A percentile compares a stretch with the other conserved stretches of the same genome.
Conservation (phyloP, 2,113 vertebrate species). For the Corydoras sp. region DNA sequence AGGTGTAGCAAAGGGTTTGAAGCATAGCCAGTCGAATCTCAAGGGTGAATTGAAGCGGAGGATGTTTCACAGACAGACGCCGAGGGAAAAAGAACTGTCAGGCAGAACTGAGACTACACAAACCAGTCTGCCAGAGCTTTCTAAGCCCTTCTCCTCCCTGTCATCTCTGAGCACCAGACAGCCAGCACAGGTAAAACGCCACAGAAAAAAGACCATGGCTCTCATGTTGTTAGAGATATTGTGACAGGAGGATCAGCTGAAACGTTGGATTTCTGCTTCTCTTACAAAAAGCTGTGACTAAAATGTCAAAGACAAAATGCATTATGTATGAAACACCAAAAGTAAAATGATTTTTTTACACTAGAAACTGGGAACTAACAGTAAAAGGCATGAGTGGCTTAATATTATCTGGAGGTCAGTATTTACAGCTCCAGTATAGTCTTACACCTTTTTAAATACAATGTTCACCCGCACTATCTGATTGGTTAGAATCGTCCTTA, state of each 20-base stretch:
- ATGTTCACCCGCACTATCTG: no score
- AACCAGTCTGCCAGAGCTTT: background rate
- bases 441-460: no score
- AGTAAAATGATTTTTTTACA: no score
- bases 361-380: no score
- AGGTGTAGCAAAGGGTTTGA: slow-evolving; percentile 28
- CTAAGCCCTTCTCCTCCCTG: background rate
- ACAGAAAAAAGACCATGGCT: background rate
- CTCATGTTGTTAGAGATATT: background rate
- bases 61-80: slow-evolving; percentile 19
- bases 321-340: no score
- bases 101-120: slow-evolving; percentile 15
- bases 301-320: no score
- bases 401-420: no score
- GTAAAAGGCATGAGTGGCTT: no score
- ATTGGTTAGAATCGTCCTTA: no score
- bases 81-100: slow-evolving; percentile 8
- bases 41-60: slow-evolving; percentile 8
- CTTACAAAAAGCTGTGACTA: no score
- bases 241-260: background rate
- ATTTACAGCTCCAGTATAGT: no score
- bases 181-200: background rate
- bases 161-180: slow-evolving; percentile 2
- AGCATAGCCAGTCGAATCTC: slow-evolving; percentile 23
- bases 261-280: no score